Evolutionary conservation across 2,888 invertebrate genomes (phyloP).

Genomic region (Rhogogaster chlorosoma): DNA sequence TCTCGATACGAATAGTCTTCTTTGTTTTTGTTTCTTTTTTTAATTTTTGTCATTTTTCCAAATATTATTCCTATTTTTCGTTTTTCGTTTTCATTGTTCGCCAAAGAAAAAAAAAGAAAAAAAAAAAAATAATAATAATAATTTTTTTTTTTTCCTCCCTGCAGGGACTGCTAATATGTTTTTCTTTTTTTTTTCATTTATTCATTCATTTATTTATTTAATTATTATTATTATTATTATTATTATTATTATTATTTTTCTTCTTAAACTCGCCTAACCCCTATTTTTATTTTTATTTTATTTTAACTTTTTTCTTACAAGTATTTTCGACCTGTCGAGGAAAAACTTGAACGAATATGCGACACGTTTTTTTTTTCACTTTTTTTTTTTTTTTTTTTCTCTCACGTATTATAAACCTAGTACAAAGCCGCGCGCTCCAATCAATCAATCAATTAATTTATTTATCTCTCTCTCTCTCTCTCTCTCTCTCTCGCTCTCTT

Average conservation of each 20-base stretch:
- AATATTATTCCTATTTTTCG: constrained; percentile 28
- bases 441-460: constrained; percentile 1
- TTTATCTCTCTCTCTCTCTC: neutral
- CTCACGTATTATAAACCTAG: constrained; percentile 1
- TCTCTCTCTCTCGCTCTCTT: constrained; percentile 53
- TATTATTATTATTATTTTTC: neutral
- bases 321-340: neutral
- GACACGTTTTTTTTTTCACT: constrained; percentile 40
- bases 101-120: no score
- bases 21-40: constrained; percentile 55
- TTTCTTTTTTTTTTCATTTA: neutral
- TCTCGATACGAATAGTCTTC: constrained; percentile 8
- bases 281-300: neutral
- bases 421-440: neutral
- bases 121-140: no score
- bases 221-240: neutral
- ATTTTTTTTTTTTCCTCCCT: neutral
- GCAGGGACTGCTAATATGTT: neutral
- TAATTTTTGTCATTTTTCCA: constrained; percentile 56
- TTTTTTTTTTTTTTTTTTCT: neutral
- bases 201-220: neutral
- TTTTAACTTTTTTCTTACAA: neutral
- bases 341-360: constrained; percentile 6
- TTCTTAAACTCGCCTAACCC: neutral
- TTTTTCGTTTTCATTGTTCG: constrained; percentile 53